Percentiles rank a stretch among this genome's conserved stretches.
Evolutionary conservation across 2,797 vertebrate species (phyloP).

Genomic region (Valencia hispanica): DNA sequence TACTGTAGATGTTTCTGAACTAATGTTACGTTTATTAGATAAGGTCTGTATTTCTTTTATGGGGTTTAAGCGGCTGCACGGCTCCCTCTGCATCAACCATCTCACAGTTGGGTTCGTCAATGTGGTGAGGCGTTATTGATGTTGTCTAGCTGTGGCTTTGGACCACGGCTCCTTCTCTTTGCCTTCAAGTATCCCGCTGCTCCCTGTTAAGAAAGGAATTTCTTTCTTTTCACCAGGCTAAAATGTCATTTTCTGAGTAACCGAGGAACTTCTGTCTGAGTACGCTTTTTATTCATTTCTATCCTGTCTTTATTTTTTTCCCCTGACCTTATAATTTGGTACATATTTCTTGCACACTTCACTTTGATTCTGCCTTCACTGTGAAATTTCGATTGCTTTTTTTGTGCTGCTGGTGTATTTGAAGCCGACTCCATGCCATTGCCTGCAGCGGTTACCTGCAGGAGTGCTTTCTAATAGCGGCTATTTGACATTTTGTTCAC

Average conservation of each 20-base stretch:
- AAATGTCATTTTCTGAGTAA: constrained; percentile 61
- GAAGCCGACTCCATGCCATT: constrained; percentile 30
- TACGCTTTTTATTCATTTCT: constrained; percentile 34
- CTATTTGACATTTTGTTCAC: constrained; percentile 18
- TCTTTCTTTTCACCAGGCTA: constrained; percentile 45
- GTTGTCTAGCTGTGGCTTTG: constrained; percentile 9
- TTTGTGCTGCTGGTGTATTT: constrained; percentile 42
- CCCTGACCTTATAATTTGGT: constrained; percentile 42
- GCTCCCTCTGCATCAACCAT: background rate
- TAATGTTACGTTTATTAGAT: background rate
- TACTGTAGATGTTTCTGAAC: background rate
- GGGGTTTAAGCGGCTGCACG: background rate
- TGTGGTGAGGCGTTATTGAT: constrained; percentile 30
- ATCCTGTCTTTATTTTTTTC: constrained; percentile 29
- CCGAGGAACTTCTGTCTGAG: constrained; percentile 46
- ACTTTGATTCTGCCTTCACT: constrained; percentile 34
- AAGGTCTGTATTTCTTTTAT: background rate
- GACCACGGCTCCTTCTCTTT: constrained; percentile 11
- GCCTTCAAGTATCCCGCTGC: background rate
- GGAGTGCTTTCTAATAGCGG: constrained; percentile 34
- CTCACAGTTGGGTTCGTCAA: constrained; percentile 11
- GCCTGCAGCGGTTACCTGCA: constrained; percentile 41
- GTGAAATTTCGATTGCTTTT: constrained; percentile 31
- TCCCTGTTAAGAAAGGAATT: constrained; percentile 35
- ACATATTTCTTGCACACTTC: constrained; percentile 36